phyloP scores from a whole-genome alignment of 2,888 invertebrate genomes.

The Andrena flavipes region DNA sequence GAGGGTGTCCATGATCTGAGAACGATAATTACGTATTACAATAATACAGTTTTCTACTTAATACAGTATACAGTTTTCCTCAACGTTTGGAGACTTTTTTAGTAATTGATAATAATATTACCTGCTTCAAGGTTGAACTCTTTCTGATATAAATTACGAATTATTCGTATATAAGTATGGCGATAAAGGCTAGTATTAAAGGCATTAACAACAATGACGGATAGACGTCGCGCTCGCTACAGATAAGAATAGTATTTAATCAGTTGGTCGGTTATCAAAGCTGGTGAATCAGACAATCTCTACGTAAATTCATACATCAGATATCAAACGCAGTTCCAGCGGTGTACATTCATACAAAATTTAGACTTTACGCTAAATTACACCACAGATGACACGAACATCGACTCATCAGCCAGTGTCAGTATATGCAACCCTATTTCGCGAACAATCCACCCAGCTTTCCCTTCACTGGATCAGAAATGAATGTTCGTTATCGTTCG shows the following conservation, averaged over 20 bases:
- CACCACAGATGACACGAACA: background rate
- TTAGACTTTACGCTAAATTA: background rate
- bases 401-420: background rate
- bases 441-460: background rate
- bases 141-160: too few relatives aligned
- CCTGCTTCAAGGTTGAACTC: background rate
- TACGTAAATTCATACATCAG: background rate
- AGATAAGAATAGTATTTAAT: constrained; percentile 32
- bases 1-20: constrained; percentile 74
- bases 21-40: background rate
- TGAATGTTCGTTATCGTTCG: background rate
- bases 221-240: background rate
- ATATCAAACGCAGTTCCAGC: background rate
- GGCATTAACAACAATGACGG: background rate
- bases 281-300: background rate
- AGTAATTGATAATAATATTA: too few relatives aligned
- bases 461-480: background rate
- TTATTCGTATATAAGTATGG: too few relatives aligned
- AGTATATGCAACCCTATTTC: background rate
- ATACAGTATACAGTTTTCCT: too few relatives aligned
- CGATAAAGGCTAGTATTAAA: background rate
- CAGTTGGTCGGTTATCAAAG: constrained; percentile 39
- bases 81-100: too few relatives aligned
- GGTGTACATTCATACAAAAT: background rate
- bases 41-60: too few relatives aligned